phyloP scores from a whole-genome alignment of 2,113 vertebrate genomes.

The Daboia siamensis region DNA sequence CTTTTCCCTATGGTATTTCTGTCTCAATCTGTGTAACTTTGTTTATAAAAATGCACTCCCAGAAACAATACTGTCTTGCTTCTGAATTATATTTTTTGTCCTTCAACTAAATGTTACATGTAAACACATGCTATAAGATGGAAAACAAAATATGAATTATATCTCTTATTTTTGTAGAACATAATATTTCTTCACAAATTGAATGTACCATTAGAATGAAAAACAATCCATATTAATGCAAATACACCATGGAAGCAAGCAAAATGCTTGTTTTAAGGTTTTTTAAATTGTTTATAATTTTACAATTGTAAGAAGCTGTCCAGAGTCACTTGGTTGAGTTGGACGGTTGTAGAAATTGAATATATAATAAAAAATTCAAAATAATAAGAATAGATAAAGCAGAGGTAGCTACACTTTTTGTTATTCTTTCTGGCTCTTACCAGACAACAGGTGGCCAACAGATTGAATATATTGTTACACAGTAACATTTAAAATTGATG shows the following conservation, averaged over 20 bases:
- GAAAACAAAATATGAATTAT: conserved; percentile 43
- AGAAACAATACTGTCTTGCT: conserved; percentile 36
- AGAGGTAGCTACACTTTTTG: background rate
- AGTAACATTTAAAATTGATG: conserved; percentile 48
- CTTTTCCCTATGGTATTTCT: conserved; percentile 61
- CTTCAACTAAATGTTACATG: conserved; percentile 41
- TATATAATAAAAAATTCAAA: conserved; percentile 16
- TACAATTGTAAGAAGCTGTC: background rate
- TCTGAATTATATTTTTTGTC: conserved; percentile 18
- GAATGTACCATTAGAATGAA: conserved; percentile 59
- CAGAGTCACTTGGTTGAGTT: background rate
- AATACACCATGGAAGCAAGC: conserved; percentile 36
- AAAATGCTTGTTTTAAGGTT: background rate
- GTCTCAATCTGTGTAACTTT: conserved; percentile 63
- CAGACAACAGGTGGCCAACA: background rate
- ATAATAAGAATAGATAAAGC: conserved; percentile 33
- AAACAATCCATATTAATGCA: conserved; percentile 48
- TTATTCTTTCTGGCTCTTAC: conserved; percentile 31
- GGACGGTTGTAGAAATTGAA: background rate
- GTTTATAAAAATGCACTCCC: conserved; percentile 61
- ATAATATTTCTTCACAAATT: conserved; percentile 55
- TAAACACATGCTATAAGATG: conserved; percentile 34
- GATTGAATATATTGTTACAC: conserved; percentile 39
- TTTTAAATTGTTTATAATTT: background rate
- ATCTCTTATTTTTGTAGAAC: conserved; percentile 30